Evolutionary conservation across 1,140 invertebrate genomes (phyloP), one percentile per base, ranked within the genome.

Genomic region (Triops cancriformis): DNA sequence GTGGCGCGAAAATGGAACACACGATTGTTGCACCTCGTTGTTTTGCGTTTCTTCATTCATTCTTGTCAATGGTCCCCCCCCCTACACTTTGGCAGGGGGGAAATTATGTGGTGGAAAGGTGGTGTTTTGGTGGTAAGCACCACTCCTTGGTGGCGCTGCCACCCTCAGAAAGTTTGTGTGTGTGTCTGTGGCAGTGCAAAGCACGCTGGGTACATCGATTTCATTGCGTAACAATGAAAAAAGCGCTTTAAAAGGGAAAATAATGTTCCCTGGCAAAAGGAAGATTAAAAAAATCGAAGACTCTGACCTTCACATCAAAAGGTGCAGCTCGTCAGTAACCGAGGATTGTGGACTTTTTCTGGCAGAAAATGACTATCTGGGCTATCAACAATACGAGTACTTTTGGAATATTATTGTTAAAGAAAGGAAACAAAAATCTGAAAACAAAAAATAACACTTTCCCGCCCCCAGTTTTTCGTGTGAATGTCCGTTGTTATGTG

Each of bases 321-420:
- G 51, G 51, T 64, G 51, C 51, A 64, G 51, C 51, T 64, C 51
- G 51, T 37, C 51, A 64, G 51, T 64, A 23, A 23, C 51, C 51
- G 51, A 64, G 51, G 51, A 64, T 64, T 64, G 51, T 64, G n/a
- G 23, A 37, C 31, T 37, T 37, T 37, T 37, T 37, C 2, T 7
- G n/a, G n/a, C n/a, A n/a, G n/a, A n/a, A n/a, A n/a, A n/a, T n/a
- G n/a, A n/a, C n/a, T n/a, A n/a, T n/a, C n/a, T n/a, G 31, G 31
- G 31, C 31, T 37, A 7, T 37, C 7, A 37, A 37, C 31, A 37
- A 37, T 37, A n/a, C n/a, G n/a, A n/a, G n/a, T n/a, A n/a, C n/a
- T n/a, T n/a, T n/a, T n/a, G 31, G 7, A 7, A 37, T 37, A 37
- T 37, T 37, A 37, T 37, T 37, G 31, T 37, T 37, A 37, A 37